A percentile compares a stretch with the other conserved stretches of the same genome.
Conservation (phyloP, 2,888 invertebrate genomes). For the Corbicula japonica region DNA sequence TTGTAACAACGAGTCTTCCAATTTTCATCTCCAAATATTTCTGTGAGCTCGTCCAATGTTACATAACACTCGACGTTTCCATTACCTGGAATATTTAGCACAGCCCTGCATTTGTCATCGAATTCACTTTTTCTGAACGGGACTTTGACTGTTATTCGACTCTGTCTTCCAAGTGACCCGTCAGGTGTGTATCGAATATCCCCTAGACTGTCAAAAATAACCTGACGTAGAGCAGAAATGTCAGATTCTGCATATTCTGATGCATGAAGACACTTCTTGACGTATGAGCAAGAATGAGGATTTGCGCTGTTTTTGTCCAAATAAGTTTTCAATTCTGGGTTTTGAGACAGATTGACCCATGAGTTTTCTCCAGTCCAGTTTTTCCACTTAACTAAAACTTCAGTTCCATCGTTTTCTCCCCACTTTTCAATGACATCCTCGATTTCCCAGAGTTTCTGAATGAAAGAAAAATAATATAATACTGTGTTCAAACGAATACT, state of each 20-base stretch:
- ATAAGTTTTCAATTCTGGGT: not conserved
- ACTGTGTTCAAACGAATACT: too few relatives aligned
- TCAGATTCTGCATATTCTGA: not conserved
- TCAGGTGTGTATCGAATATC: not conserved
- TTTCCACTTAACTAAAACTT: not conserved
- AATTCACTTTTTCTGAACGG: not conserved
- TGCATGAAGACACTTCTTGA: not conserved
- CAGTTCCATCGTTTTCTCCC: not conserved
- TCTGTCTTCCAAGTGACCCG: not conserved
- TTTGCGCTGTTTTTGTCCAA: not conserved
- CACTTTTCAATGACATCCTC: conserved; percentile 3
- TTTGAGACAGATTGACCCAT: not conserved
- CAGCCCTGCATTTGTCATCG: too few relatives aligned
- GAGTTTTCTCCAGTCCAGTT: not conserved
- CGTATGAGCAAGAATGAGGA: too few relatives aligned
- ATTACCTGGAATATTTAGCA: not conserved
- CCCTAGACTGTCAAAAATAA: not conserved
- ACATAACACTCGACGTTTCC: not conserved
- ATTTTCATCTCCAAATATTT: not conserved
- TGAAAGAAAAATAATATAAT: not conserved
- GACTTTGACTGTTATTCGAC: not conserved
- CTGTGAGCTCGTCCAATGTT: not conserved
- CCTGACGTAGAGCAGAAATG: not conserved
- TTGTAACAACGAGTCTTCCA: not conserved
- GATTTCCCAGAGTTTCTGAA: conserved; percentile 2